phyloP scores from a whole-genome alignment of 2,113 vertebrate genomes.

The Ivindomyrus marchei region DNA sequence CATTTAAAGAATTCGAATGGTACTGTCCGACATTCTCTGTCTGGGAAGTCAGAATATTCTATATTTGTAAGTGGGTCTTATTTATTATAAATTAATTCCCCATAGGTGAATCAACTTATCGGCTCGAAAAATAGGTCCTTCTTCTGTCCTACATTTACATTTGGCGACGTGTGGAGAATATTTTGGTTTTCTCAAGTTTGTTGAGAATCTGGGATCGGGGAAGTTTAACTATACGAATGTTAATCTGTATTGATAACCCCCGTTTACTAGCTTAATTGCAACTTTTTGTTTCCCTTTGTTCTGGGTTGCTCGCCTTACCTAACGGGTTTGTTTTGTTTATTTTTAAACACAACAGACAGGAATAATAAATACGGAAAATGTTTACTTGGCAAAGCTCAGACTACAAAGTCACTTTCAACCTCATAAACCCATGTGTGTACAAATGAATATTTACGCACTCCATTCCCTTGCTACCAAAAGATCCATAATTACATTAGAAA shows the following conservation, averaged over 20 bases:
- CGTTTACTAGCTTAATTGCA: background rate
- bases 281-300: background rate
- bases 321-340: background rate
- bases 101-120: background rate
- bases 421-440: background rate
- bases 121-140: background rate
- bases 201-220: background rate
- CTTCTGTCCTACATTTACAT: background rate
- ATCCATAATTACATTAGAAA: background rate
- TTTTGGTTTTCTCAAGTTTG: background rate
- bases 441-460: background rate
- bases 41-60: background rate
- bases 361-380: background rate
- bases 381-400: background rate
- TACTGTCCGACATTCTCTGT: background rate
- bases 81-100: background rate
- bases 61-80: conserved; percentile 14
- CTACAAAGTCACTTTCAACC: background rate
- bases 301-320: background rate
- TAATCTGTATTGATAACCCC: background rate
- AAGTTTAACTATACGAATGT: background rate
- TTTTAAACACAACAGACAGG: background rate
- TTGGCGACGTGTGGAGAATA: background rate
- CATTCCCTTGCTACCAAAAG: background rate
- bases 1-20: background rate